Percentiles rank a stretch among this genome's conserved stretches.
Conservation (phyloP, 35 echinoderm and acorn worm species). For the Amphiura filiformis region DNA sequence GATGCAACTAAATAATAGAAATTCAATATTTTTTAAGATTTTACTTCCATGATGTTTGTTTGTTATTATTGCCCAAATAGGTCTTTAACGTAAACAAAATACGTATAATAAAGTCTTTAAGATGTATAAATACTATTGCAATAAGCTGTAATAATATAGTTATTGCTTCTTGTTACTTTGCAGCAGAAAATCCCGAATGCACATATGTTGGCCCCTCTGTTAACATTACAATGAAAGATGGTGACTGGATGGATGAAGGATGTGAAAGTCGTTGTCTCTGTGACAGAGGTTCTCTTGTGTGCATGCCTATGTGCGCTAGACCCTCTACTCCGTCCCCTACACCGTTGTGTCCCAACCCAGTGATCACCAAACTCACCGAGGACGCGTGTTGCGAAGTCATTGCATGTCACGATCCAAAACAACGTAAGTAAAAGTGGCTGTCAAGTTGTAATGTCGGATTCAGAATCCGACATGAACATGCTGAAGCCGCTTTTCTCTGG, state of each 20-base stretch:
- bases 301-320: constrained; percentile 77
- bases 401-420: constrained; percentile 83
- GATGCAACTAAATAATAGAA: too few species aligned
- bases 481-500: background rate
- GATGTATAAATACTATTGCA: too few species aligned
- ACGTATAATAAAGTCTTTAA: too few species aligned
- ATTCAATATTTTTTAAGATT: too few species aligned
- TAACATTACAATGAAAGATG: constrained; percentile 75
- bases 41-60: too few species aligned
- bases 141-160: too few species aligned
- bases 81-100: too few species aligned
- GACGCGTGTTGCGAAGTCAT: constrained; percentile 83
- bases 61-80: too few species aligned
- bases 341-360: constrained; percentile 75
- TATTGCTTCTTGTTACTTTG: background rate
- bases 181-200: constrained; percentile 42
- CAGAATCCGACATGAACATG: background rate
- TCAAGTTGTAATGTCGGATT: background rate
- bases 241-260: constrained; percentile 79
- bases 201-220: constrained; percentile 28
- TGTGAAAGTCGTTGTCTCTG: constrained; percentile 79
- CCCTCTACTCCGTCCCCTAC: constrained; percentile 64
- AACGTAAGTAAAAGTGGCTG: constrained; percentile 38
- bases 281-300: constrained; percentile 57
- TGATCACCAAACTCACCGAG: constrained; percentile 72